phyloP scores from a whole-genome alignment of 2,888 invertebrate species.

The Microplitis deprimator region DNA sequence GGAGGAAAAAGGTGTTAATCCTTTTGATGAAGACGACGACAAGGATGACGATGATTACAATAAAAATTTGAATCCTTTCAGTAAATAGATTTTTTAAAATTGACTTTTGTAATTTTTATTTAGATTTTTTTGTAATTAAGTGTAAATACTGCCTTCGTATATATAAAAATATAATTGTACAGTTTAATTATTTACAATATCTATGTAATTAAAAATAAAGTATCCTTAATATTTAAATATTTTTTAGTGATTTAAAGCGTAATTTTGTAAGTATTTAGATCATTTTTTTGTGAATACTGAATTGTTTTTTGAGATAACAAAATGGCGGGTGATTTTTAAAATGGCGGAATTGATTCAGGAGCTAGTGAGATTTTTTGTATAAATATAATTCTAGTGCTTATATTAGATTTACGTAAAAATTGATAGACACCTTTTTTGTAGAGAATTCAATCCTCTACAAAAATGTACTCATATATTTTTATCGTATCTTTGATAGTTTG shows the following conservation, averaged over 20 bases:
- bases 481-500: too few species aligned
- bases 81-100: conserved; percentile 56
- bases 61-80: conserved; percentile 83
- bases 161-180: conserved; percentile 18
- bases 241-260: neutral
- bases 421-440: too few species aligned
- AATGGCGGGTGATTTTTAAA: conserved; percentile 31
- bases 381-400: too few species aligned
- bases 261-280: conserved; percentile 3
- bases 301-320: conserved; percentile 39
- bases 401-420: too few species aligned
- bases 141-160: conserved; percentile 11
- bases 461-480: too few species aligned
- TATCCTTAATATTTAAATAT: conserved; percentile 5
- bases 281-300: neutral
- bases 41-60: conserved; percentile 80
- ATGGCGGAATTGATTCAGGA: neutral
- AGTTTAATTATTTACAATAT: conserved; percentile 25
- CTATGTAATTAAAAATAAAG: neutral
- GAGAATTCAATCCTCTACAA: too few species aligned
- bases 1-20: conserved; percentile 75
- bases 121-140: conserved; percentile 39
- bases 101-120: conserved; percentile 42
- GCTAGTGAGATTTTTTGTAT: too few species aligned
- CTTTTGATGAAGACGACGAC: conserved; percentile 75